Conservation (phyloP, 2,888 invertebrate genomes). For the Cantharis nigra region DNA sequence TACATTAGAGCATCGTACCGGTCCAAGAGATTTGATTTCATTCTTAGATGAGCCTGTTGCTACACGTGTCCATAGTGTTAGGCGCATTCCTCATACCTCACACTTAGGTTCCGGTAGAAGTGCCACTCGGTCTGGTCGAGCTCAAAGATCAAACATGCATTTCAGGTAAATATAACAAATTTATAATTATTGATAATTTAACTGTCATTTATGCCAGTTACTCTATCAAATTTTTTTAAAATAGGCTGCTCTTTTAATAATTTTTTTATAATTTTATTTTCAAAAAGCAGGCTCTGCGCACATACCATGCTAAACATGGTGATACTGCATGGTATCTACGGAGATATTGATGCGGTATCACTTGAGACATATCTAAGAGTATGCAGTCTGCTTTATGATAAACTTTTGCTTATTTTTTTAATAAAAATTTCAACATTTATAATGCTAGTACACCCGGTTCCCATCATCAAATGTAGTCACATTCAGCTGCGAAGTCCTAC, state of each 20-base stretch:
- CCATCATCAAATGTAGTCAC: too few relatives aligned
- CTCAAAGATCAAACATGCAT: slow-evolving; percentile 92
- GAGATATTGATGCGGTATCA: too few relatives aligned
- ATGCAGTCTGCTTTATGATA: too few relatives aligned
- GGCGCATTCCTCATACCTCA: slow-evolving; percentile 52
- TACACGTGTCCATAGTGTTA: slow-evolving; percentile 59
- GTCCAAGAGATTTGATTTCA: slow-evolving; percentile 86
- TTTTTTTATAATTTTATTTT: too few relatives aligned
- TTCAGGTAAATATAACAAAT: slow-evolving; percentile 65
- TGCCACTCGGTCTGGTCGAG: slow-evolving; percentile 58
- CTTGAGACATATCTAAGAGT: too few relatives aligned
- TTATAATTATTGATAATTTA: not conserved
- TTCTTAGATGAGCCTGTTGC: slow-evolving; percentile 91
- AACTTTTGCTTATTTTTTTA: too few relatives aligned
- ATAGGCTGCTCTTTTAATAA: not conserved
- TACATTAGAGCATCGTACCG: slow-evolving; percentile 84
- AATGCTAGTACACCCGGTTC: too few relatives aligned
- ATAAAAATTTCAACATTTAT: too few relatives aligned
- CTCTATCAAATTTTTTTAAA: not conserved
- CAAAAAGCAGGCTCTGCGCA: too few relatives aligned
- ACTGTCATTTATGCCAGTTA: not conserved
- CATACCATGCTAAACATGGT: too few relatives aligned
- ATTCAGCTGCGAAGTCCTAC: too few relatives aligned
- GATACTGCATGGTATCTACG: too few relatives aligned
- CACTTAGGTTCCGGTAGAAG: slow-evolving; percentile 54